Conservation (phyloP, 2,888 invertebrate species). For the Eucriotettix oculatus region DNA sequence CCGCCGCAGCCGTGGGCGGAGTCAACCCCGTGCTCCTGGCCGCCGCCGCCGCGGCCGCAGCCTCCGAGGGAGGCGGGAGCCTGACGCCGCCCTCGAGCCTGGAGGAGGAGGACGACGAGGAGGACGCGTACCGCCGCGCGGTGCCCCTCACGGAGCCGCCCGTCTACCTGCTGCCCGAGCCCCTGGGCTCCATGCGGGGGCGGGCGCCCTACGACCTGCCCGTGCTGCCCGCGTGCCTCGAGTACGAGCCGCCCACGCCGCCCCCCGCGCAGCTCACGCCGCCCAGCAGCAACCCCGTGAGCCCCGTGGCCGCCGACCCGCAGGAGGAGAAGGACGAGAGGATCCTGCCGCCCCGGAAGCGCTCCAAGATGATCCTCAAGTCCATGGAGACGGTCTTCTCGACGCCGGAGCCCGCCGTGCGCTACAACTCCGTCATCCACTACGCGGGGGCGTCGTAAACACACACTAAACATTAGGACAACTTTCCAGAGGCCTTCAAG, state of each 20-base stretch:
- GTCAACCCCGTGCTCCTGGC: conserved; percentile 32
- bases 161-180: conserved; percentile 19
- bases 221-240: conserved; percentile 12
- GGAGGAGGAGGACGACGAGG: neutral
- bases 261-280: conserved; percentile 30
- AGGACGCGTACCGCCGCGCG: conserved; percentile 6
- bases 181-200: conserved; percentile 15
- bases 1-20: conserved; percentile 19
- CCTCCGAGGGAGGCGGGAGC: conserved; percentile 19
- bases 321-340: conserved; percentile 36
- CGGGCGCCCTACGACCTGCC: conserved; percentile 11
- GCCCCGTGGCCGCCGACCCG: conserved; percentile 30
- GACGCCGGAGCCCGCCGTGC: conserved; percentile 23
- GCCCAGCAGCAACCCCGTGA: conserved; percentile 38
- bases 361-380: conserved; percentile 58
- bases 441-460: conserved; percentile 51
- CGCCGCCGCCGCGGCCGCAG: conserved; percentile 28
- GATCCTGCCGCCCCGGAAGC: conserved; percentile 60
- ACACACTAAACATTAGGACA: too few relatives aligned
- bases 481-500: too few relatives aligned
- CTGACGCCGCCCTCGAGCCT: conserved; percentile 19
- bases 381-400: conserved; percentile 35
- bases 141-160: conserved; percentile 15
- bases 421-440: conserved; percentile 64
- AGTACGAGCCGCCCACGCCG: neutral